Percentiles rank a stretch among this genome's conserved stretches.
Evolutionary conservation across 2,888 invertebrate genomes (phyloP).

Genomic region (Encarsia formosa): DNA sequence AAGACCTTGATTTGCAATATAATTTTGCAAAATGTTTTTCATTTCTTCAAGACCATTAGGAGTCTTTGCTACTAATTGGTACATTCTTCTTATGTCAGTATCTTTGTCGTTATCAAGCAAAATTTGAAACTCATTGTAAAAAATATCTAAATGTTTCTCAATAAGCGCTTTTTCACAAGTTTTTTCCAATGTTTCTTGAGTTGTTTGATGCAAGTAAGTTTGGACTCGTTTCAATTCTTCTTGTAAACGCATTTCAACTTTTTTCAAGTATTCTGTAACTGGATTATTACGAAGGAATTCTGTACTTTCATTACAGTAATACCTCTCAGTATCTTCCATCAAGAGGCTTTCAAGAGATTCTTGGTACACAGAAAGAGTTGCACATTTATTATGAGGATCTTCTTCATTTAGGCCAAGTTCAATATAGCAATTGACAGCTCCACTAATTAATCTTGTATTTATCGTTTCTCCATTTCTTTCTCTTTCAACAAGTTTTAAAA

Average conservation of each 20-base stretch:
- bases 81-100: constrained; percentile 93
- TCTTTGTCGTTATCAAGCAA: constrained; percentile 92
- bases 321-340: constrained; percentile 89
- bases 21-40: constrained; percentile 81
- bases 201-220: constrained; percentile 92
- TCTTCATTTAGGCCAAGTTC: constrained; percentile 93
- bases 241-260: constrained; percentile 87
- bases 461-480: constrained; percentile 97
- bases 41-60: constrained; percentile 88
- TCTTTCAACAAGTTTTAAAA: constrained; percentile 91
- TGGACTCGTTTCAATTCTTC: constrained; percentile 94
- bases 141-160: constrained; percentile 92
- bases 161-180: constrained; percentile 95
- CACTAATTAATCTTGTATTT: constrained; percentile 91
- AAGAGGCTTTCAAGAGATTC: constrained; percentile 94
- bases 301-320: constrained; percentile 90
- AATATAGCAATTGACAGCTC: constrained; percentile 98
- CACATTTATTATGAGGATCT: constrained; percentile 73
- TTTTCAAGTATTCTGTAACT: constrained; percentile 98
- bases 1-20: constrained; percentile 88
- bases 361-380: constrained; percentile 83
- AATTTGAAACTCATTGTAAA: constrained; percentile 90
- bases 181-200: constrained; percentile 79
- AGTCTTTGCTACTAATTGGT: constrained; percentile 85
- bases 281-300: constrained; percentile 93